Percentiles rank a stretch among this genome's conserved stretches.
These are phyloP conservation scores for Apotomis turbidana DNA, from an alignment of 2,888 invertebrate genomes.

Conservation along the genomic window DNA sequence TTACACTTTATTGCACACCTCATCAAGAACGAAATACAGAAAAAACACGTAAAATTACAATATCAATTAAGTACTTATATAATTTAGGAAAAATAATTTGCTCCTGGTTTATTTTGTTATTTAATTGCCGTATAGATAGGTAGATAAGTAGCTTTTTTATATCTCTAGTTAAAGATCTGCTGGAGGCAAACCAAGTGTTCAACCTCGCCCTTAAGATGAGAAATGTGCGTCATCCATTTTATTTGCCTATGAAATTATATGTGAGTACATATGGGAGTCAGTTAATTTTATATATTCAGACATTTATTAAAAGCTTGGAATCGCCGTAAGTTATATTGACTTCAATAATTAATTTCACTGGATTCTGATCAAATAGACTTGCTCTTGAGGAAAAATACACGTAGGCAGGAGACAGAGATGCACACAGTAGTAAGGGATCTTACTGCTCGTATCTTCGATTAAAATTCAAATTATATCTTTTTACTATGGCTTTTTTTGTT, in stretches of 20 bases:
- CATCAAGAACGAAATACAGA: no score
- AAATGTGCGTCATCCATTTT: constrained; percentile 16
- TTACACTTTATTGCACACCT: no score
- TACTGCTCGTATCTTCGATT: no score
- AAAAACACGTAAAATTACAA: no score
- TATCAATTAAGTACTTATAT: background rate
- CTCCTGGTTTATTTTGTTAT: background rate
- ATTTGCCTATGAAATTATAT: constrained; percentile 16
- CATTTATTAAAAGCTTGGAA: constrained; percentile 5
- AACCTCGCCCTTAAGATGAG: background rate
- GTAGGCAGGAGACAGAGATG: no score
- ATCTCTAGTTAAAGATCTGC: background rate
- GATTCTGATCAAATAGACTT: background rate
- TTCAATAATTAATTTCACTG: background rate
- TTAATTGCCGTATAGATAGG: background rate
- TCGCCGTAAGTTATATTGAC: background rate
- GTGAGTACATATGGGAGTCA: constrained; percentile 8
- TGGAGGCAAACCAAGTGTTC: background rate
- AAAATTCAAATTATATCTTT: no score
- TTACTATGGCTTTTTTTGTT: no score
- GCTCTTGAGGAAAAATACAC: no score
- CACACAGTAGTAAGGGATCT: no score
- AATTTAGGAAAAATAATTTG: no score
- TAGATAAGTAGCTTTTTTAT: background rate
- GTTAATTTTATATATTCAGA: constrained; percentile 6